These are phyloP conservation scores for Catharus fuscescens DNA, from an alignment of 2,113 vertebrate genomes.

Conservation along the genomic window DNA sequence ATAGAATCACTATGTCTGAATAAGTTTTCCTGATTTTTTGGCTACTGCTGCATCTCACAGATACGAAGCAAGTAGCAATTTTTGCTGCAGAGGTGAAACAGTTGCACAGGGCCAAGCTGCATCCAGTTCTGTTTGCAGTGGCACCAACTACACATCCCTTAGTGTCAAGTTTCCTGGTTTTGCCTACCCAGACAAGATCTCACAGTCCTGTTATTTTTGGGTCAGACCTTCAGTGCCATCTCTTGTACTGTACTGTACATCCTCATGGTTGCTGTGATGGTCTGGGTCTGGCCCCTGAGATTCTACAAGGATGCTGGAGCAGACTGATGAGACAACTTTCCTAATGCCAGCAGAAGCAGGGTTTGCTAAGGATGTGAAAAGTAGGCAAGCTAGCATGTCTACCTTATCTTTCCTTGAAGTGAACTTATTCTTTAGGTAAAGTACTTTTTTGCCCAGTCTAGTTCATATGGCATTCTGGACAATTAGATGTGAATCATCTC, in stretches of 20 bases:
- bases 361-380: neutral
- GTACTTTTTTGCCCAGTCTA: neutral
- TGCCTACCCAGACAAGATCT: neutral
- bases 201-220: neutral
- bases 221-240: fast-evolving
- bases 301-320: neutral
- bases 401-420: neutral
- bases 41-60: neutral
- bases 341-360: neutral
- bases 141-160: neutral
- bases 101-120: neutral
- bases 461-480: neutral
- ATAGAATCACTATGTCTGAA: neutral
- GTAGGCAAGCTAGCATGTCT: neutral
- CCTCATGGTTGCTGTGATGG: neutral
- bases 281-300: neutral
- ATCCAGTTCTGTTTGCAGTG: fast-evolving
- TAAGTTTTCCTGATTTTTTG: neutral
- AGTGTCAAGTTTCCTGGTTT: neutral
- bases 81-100: neutral
- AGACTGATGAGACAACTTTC: neutral
- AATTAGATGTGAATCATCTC: neutral
- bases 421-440: neutral
- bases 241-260: neutral
- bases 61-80: neutral